A percentile compares a stretch with the other conserved stretches of the same genome.
These are phyloP conservation scores for Manduca sexta DNA, from an alignment of 1,140 invertebrate genomes.

Conservation along the genomic window DNA sequence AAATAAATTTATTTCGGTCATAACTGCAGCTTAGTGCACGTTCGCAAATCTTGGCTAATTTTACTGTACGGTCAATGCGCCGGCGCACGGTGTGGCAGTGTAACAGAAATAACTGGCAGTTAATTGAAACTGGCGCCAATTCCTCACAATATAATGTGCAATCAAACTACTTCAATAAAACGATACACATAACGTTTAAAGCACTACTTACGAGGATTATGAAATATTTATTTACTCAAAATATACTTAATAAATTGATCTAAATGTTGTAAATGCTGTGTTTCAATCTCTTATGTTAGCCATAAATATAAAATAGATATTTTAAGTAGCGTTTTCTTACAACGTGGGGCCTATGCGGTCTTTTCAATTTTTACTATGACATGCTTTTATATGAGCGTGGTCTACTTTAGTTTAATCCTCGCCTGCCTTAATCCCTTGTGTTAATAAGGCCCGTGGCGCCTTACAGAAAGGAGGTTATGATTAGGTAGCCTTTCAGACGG, in stretches of 20 bases:
- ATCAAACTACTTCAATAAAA: conserved; percentile 38
- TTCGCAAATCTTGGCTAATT: conserved; percentile 52
- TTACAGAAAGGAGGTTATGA: background rate
- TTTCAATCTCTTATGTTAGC: too few species aligned
- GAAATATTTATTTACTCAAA: conserved; percentile 8
- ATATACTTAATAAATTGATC: too few species aligned
- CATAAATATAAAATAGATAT: background rate
- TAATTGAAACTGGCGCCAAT: conserved; percentile 58
- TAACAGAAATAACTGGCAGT: conserved; percentile 46
- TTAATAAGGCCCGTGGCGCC: background rate
- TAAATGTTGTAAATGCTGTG: too few species aligned
- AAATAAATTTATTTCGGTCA: conserved; percentile 19
- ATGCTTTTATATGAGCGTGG: background rate
- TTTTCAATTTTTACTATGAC: too few species aligned
- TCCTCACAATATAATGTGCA: conserved; percentile 34
- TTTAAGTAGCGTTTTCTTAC: background rate
- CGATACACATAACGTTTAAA: conserved; percentile 29
- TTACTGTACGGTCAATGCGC: conserved; percentile 61
- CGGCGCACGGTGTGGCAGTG: conserved; percentile 16
- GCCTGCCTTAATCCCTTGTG: background rate
- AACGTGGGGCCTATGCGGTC: too few species aligned
- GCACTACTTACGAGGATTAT: conserved; percentile 9
- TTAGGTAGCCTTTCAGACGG: background rate
- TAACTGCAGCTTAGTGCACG: conserved; percentile 38
- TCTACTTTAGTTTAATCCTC: too few species aligned